A percentile compares a stretch with the other conserved stretches of the same genome.
Conservation (phyloP, 2,113 vertebrate genomes). For the Falco punctatus region DNA sequence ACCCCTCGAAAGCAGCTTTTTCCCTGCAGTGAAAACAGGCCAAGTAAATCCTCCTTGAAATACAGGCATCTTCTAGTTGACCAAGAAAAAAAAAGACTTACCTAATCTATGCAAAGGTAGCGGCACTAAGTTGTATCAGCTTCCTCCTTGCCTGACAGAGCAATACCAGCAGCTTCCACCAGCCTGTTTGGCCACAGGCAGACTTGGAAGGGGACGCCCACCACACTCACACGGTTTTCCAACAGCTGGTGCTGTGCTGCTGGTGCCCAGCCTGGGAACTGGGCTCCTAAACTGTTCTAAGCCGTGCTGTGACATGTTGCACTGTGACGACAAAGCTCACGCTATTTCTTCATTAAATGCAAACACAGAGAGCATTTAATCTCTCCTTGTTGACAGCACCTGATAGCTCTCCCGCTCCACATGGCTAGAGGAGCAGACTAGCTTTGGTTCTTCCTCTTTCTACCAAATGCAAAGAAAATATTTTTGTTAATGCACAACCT, state of each 20-base stretch:
- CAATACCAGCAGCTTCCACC: neutral
- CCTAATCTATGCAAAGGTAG: too few species aligned
- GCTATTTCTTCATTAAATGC: neutral
- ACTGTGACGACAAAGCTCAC: neutral
- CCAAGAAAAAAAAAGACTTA: neutral
- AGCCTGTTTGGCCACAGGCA: accelerated
- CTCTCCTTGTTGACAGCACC: neutral
- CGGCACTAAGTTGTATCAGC: too few species aligned
- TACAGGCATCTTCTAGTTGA: neutral
- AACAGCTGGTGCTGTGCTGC: neutral
- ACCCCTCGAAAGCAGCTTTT: neutral
- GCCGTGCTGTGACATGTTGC: neutral
- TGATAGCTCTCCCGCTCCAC: neutral
- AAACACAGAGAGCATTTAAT: neutral
- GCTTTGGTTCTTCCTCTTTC: neutral
- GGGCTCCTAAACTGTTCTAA: neutral
- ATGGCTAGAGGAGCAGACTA: neutral
- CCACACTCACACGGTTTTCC: accelerated
- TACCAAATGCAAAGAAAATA: neutral
- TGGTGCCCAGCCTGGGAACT: neutral
- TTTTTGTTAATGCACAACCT: neutral
- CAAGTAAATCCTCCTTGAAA: neutral
- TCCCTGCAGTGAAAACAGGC: neutral
- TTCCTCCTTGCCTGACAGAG: neutral
- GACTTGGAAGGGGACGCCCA: neutral